Evolutionary conservation across 2,888 invertebrate genomes (phyloP).

Genomic region (Laspeyria flexula): DNA sequence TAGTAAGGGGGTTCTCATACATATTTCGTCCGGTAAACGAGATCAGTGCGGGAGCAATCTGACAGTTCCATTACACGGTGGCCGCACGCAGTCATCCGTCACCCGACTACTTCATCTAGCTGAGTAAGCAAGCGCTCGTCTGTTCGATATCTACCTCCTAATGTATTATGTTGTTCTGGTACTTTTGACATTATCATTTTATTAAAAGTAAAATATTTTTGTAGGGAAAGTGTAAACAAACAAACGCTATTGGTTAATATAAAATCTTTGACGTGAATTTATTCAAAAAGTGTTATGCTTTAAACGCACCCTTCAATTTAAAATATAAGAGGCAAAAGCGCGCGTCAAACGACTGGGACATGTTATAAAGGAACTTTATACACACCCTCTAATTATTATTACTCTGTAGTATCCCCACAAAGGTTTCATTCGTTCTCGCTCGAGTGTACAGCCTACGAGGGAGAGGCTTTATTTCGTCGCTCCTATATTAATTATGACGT

Average conservation of each 20-base stretch:
- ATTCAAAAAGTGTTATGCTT: too few relatives aligned
- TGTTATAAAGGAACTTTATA: slow-evolving; percentile 27
- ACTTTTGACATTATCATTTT: slow-evolving; percentile 13
- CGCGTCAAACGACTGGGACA: slow-evolving; percentile 15
- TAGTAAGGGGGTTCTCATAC: too few relatives aligned
- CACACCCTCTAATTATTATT: slow-evolving; percentile 28
- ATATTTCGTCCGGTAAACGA: slow-evolving; percentile 1
- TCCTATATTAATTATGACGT: slow-evolving; percentile 35
- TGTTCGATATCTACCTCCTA: slow-evolving; percentile 35
- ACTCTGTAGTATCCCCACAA: slow-evolving; percentile 33
- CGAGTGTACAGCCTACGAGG: slow-evolving; percentile 23
- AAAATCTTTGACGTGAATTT: too few relatives aligned
- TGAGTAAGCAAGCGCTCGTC: slow-evolving; percentile 20
- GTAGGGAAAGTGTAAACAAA: too few relatives aligned
- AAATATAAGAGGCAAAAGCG: slow-evolving; percentile 14
- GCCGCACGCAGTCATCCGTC: slow-evolving; percentile 57
- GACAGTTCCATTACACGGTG: slow-evolving; percentile 67
- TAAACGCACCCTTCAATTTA: neutral
- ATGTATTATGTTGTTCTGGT: slow-evolving; percentile 47
- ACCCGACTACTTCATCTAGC: slow-evolving; percentile 39
- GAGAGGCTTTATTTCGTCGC: slow-evolving; percentile 37
- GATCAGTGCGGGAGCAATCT: slow-evolving; percentile 39
- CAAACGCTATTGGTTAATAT: too few relatives aligned
- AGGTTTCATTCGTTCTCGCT: slow-evolving; percentile 34
- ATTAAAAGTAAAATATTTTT: too few relatives aligned